Evolutionary conservation across 2,888 invertebrate species (phyloP), one percentile per base, ranked within the genome.

Genomic region (Netelia virgata): DNA sequence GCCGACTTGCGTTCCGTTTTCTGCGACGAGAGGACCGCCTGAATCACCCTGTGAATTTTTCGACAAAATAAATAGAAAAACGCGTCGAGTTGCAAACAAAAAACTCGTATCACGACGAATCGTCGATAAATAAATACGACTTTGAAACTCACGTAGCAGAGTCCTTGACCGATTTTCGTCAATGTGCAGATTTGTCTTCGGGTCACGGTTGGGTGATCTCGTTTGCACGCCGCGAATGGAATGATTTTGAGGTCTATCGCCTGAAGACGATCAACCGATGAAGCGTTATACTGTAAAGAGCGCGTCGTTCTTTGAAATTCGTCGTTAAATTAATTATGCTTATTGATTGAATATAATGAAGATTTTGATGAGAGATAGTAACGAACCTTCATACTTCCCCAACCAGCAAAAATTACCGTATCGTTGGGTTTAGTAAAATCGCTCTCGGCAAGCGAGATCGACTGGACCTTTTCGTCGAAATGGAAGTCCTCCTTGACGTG

Each of bases 101-200:
- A 23, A 23, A 3, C 41, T 59, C 9, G 41, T 57, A 14, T 5
- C n/a, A 8, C 18, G 28, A 68, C 28, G 1, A 61, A 68, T 50
- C 36, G 5, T 55, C 36, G 5, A 20, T 1, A 43, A 23, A 18
- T 28, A 57, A 41, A 9, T 50, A 28, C 36, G 55, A 64, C 3
- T 66, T 18, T 9, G 50, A 74, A 18, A 70, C 91, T 91, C 61
- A 92, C 92, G 75, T 92, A 85, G 68, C 93, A 93, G 3, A 91
- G 91, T 43, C 92, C 93, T 88, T 93, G 89, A 28, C 92, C 92
- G 23, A 1, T 5, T 83, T 88, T 88, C 0, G 92, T 92, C 28
- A 90, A 86, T 14, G 92, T 91, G 68, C 93, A 93, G 47, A 92
- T 89, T 20, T 92, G 90, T 3, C 86, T 84, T 6, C 82, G 55